A percentile compares a stretch with the other conserved stretches of the same genome.
phyloP scores from a whole-genome alignment of 2,888 invertebrate species.

The Aspidiotus destructor region DNA sequence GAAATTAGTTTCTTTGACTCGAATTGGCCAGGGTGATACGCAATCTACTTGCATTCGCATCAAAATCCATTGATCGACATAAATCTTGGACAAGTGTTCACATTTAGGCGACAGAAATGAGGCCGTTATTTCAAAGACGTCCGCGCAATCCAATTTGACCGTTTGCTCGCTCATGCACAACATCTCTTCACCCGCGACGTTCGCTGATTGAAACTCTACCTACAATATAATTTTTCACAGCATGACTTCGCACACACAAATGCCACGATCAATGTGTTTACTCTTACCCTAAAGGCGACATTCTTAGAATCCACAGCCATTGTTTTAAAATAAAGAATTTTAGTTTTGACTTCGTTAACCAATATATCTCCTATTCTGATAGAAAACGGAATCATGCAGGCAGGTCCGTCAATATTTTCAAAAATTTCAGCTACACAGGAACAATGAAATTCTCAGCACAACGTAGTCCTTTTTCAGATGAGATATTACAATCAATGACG shows the following conservation, averaged over 20 bases:
- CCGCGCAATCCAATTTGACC: slow-evolving; percentile 50
- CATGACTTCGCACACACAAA: too few relatives aligned
- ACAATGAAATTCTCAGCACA: background rate
- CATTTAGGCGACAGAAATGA: slow-evolving; percentile 57
- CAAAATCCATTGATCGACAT: slow-evolving; percentile 57
- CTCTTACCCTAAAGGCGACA: slow-evolving; percentile 49
- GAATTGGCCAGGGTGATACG: slow-evolving; percentile 56
- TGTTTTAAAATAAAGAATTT: slow-evolving; percentile 52
- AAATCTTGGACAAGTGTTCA: slow-evolving; percentile 55
- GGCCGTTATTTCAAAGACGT: slow-evolving; percentile 60
- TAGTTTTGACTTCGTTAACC: slow-evolving; percentile 38
- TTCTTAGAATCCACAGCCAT: slow-evolving; percentile 53
- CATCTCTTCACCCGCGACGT: slow-evolving; percentile 41
- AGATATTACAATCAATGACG: too few relatives aligned
- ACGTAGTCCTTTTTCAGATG: too few relatives aligned
- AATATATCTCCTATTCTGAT: slow-evolving; percentile 42
- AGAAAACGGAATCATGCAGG: slow-evolving; percentile 46
- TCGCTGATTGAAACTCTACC: slow-evolving; percentile 42
- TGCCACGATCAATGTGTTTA: too few relatives aligned
- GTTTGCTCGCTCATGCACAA: slow-evolving; percentile 42
- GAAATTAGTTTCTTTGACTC: slow-evolving; percentile 35
- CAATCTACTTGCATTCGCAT: slow-evolving; percentile 60
- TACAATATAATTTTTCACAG: slow-evolving; percentile 33
- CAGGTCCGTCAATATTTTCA: slow-evolving; percentile 45
- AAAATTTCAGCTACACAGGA: slow-evolving; percentile 48